Evolutionary conservation across 2,797 vertebrate genomes (phyloP), one percentile per base, ranked within the genome.

Genomic region (Pachyuromys duprasi): DNA sequence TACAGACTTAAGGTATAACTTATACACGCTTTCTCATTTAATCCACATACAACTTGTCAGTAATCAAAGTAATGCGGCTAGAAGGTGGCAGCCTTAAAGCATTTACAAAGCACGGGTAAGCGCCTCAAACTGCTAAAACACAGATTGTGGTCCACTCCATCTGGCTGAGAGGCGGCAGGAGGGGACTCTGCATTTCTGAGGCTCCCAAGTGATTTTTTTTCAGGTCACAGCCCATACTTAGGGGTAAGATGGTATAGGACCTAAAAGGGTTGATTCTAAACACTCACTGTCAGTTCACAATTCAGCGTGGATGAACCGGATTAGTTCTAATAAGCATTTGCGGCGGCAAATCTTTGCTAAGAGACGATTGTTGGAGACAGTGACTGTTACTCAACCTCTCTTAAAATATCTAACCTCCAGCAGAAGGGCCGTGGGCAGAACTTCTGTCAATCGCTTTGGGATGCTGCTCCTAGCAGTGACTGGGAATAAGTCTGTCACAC

Each of bases 31-130:
- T 55, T 74, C 62, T 84, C 75, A 91, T 36, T 91, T 79, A 86
- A 92, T 90, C 94, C 33, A 80, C 15, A 75, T 15, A 80, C 28
- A 82, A 60, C 31, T 24, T 91, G 26, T 83, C 74, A 91, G 63
- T 60, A 5, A 69, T 89, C 80, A 80, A 67, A 24, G 42, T 62
- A 93, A 69, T 7, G 36, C 1, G 57, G 67, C n/a, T 31, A 89
- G 70, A 5, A 57, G 49, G 70, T 76, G 7, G 57, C 60, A 86
- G 15, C 79, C 53, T 82, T 53, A 65, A 83, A 81, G 82, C 70
- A 93, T 78, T 53, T 78, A 63, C 20, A 86, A 81, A 93, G 76
- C 90, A 78, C 12, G 80, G 0, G 17, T 33, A 13, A 55, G 60
- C 53, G 75, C 78, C 62, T 20, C 42, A 57, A 15, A 80, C 12